Conservation (phyloP, 2,888 invertebrate species). For the Odontocolon sp. region DNA sequence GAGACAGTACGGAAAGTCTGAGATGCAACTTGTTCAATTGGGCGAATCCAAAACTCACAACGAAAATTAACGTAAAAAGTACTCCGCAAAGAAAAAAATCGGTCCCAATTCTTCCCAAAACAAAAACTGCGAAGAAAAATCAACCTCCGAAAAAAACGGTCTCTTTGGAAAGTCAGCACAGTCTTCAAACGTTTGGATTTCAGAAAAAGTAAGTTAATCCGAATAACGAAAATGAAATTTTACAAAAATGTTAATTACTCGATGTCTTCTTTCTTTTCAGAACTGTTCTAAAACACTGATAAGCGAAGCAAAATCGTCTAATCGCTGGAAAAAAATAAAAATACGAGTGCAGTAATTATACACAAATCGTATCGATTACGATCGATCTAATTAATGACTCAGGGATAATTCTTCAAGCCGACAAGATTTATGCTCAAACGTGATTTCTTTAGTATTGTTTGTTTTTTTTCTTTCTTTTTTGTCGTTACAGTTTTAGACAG, state of each 20-base stretch:
- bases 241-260: neutral
- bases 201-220: conserved; percentile 83
- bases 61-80: conserved; percentile 1
- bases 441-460: neutral
- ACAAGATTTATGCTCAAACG: neutral
- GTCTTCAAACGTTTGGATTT: conserved; percentile 86
- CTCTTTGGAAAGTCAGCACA: conserved; percentile 82
- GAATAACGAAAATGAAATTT: neutral
- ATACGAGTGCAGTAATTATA: neutral
- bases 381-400: conserved; percentile 24
- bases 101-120: conserved; percentile 28
- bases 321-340: neutral
- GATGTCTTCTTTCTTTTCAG: too few relatives aligned
- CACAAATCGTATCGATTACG: conserved; percentile 32
- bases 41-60: conserved; percentile 61
- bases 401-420: conserved; percentile 22
- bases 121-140: conserved; percentile 22
- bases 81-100: too few relatives aligned
- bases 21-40: conserved; percentile 60
- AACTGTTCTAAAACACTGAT: conserved; percentile 56
- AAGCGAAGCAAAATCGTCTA: neutral
- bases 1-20: neutral
- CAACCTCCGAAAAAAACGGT: conserved; percentile 74
- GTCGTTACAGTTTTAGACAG: conserved; percentile 19
- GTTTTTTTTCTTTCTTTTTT: conserved; percentile 16